These are phyloP conservation scores for Caenorhabditis virilis DNA, from an alignment of 2,888 invertebrate species.

Conservation along the genomic window DNA sequence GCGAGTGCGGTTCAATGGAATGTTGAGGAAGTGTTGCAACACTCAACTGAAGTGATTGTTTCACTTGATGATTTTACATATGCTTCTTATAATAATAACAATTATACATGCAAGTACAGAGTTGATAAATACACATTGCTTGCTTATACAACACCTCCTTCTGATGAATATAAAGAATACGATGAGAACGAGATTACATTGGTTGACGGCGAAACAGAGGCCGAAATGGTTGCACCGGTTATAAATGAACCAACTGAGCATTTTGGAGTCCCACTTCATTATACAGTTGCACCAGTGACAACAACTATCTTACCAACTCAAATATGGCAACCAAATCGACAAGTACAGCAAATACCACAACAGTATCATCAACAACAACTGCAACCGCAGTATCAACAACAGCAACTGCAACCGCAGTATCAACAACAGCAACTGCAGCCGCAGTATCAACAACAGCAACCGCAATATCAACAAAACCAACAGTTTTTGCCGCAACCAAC, in stretches of 20 bases:
- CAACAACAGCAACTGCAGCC: slow-evolving; percentile 5
- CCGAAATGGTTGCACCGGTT: slow-evolving; percentile 15
- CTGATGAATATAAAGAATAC: slow-evolving; percentile 22
- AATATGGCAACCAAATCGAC: slow-evolving; percentile 6
- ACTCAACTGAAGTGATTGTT: slow-evolving; percentile 41
- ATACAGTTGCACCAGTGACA: slow-evolving; percentile 10
- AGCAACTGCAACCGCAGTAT: slow-evolving; percentile 2
- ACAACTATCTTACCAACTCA: too few relatives aligned
- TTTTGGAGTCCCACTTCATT: slow-evolving; percentile 7
- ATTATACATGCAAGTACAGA: slow-evolving; percentile 39
- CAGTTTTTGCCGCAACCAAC: too few relatives aligned
- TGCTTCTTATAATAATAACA: slow-evolving; percentile 29
- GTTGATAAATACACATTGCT: slow-evolving; percentile 36
- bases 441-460: slow-evolving; percentile 3
- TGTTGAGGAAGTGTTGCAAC: slow-evolving; percentile 34
- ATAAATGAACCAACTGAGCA: slow-evolving; percentile 7
- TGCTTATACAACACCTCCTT: slow-evolving; percentile 39
- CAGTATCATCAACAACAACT: slow-evolving; percentile 10
- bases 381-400: background rate
- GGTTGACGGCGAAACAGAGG: slow-evolving; percentile 15
- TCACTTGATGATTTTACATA: slow-evolving; percentile 40
- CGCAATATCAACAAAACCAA: background rate
- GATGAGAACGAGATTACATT: slow-evolving; percentile 16
- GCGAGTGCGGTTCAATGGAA: slow-evolving; percentile 30
- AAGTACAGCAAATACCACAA: background rate